These are phyloP conservation scores for Nerophis lumbriciformis DNA, from an alignment of 2,113 vertebrate species.

Conservation along the genomic window DNA sequence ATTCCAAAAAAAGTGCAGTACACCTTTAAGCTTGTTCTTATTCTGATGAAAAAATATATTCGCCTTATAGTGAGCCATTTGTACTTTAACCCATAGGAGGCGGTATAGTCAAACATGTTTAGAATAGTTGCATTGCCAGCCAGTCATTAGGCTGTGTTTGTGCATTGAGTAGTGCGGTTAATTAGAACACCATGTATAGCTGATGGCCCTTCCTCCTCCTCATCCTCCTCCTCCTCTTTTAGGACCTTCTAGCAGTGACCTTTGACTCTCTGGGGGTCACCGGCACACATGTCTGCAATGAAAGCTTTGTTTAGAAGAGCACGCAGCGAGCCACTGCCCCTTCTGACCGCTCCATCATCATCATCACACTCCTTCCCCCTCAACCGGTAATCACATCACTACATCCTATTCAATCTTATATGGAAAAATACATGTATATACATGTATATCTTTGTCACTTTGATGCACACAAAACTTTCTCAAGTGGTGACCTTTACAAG, in stretches of 20 bases:
- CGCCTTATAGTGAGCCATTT: no score
- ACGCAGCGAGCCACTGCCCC: slow-evolving; percentile 40
- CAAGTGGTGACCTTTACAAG: background rate
- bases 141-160: background rate
- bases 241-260: slow-evolving; percentile 43
- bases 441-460: background rate
- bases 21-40: no score
- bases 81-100: no score
- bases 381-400: slow-evolving; percentile 1
- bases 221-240: background rate
- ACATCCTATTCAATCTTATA: no score
- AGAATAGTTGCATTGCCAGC: background rate
- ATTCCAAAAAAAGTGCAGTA: no score
- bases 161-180: slow-evolving; percentile 3
- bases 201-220: background rate
- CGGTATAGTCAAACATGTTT: background rate
- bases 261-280: slow-evolving; percentile 42
- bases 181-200: slow-evolving; percentile 26
- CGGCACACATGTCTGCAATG: slow-evolving; percentile 49
- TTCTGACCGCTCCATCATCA: slow-evolving; percentile 54
- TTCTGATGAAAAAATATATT: no score
- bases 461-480: background rate
- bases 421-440: no score
- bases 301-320: slow-evolving; percentile 47
- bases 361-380: slow-evolving; percentile 27